Conservation (phyloP, 2,797 vertebrate species). For the Coregonus suidteri region DNA sequence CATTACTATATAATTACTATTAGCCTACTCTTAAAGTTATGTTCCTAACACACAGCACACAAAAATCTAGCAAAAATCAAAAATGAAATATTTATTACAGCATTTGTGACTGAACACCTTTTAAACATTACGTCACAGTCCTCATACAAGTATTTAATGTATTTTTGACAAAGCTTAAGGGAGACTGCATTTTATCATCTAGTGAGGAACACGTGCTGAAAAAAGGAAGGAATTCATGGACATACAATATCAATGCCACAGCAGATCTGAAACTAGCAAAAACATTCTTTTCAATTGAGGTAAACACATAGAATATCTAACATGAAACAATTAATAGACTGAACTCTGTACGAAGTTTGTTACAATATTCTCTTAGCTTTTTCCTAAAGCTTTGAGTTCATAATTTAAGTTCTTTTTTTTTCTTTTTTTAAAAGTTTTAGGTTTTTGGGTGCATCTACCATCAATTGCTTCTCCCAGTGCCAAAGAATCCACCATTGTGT, state of each 20-base stretch:
- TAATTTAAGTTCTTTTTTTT: constrained; percentile 90
- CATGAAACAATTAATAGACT: constrained; percentile 99
- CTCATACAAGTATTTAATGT: constrained; percentile 99
- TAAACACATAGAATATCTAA: constrained; percentile 99
- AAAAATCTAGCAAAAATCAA: constrained; percentile 99
- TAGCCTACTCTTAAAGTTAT: constrained; percentile 36
- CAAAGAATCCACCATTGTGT: constrained; percentile 80
- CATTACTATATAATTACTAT: constrained; percentile 12
- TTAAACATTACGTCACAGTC: constrained; percentile 99
- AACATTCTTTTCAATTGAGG: constrained; percentile 99
- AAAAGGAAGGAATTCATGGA: constrained; percentile 99
- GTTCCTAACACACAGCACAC: constrained; percentile 77
- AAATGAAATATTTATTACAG: constrained; percentile 99
- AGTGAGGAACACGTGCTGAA: constrained; percentile 99
- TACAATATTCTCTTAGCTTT: constrained; percentile 98
- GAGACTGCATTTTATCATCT: constrained; percentile 99
- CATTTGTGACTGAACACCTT: constrained; percentile 99
- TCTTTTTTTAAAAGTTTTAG: constrained; percentile 51
- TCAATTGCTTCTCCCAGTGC: constrained; percentile 88
- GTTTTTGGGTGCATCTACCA: constrained; percentile 91
- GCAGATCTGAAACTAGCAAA: constrained; percentile 99
- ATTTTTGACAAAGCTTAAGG: constrained; percentile 99
- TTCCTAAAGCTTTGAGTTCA: constrained; percentile 94
- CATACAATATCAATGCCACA: constrained; percentile 99
- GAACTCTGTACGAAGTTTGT: constrained; percentile 99